phyloP scores from a whole-genome alignment of 2,888 invertebrate species.

The Pristionchus entomophagus region DNA sequence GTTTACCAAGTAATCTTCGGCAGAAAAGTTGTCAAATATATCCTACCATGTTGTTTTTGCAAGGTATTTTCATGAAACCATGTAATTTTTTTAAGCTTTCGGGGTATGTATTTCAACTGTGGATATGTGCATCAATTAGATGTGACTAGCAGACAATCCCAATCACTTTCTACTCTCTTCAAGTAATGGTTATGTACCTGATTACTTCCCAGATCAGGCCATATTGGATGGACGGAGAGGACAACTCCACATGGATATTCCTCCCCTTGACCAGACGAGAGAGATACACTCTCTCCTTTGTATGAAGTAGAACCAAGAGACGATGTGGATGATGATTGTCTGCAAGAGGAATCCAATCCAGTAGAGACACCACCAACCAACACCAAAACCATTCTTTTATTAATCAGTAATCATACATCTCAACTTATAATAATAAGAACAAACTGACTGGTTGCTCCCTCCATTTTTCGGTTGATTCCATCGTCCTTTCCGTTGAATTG shows the following conservation, averaged over 20 bases:
- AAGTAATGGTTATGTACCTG: slow-evolving; percentile 49
- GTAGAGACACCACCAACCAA: neutral
- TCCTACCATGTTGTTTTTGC: too few relatives aligned
- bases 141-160: too few relatives aligned
- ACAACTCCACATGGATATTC: slow-evolving; percentile 51
- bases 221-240: slow-evolving; percentile 62
- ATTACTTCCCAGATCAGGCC: slow-evolving; percentile 62
- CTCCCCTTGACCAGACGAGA: neutral
- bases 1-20: too few relatives aligned
- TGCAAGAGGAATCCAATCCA: too few relatives aligned
- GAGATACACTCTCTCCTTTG: neutral
- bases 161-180: too few relatives aligned
- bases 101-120: too few relatives aligned
- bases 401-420: neutral
- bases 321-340: neutral
- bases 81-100: too few relatives aligned
- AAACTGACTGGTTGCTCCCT: slow-evolving; percentile 3
- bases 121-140: too few relatives aligned
- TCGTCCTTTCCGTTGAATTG: neutral
- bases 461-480: neutral
- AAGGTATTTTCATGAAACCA: too few relatives aligned
- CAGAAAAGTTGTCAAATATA: too few relatives aligned
- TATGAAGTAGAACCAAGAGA: neutral
- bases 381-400: neutral
- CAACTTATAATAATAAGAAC: neutral